Percentiles rank a stretch among this genome's conserved stretches.
These are phyloP conservation scores for Lithophane ornitopus DNA, from an alignment of 2,888 invertebrate species.

Conservation along the genomic window DNA sequence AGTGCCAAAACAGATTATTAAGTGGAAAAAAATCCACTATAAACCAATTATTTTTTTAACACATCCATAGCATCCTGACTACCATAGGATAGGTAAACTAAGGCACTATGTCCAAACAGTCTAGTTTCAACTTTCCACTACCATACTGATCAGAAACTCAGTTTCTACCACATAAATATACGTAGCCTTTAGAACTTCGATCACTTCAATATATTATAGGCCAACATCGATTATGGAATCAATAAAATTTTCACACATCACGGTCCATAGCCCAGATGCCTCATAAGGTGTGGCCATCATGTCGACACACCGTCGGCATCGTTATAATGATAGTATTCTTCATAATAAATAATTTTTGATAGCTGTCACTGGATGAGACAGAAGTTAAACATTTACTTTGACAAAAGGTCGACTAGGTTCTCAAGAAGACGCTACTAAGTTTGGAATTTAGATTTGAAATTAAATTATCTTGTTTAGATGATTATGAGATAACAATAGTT, in stretches of 20 bases:
- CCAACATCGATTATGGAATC: conserved; percentile 49
- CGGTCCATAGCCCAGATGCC: conserved; percentile 67
- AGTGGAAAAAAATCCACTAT: no score
- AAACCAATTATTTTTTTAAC: no score
- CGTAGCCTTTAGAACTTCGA: conserved; percentile 3
- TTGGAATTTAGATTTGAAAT: conserved; percentile 8
- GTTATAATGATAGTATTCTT: conserved; percentile 58
- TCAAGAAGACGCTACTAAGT: neutral
- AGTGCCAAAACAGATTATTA: no score
- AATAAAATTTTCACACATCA: conserved; percentile 62
- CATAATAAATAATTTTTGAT: conserved; percentile 56
- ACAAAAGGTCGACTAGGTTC: neutral
- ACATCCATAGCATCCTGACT: neutral
- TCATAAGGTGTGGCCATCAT: conserved; percentile 72
- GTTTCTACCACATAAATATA: neutral
- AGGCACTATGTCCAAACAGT: neutral
- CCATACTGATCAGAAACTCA: neutral
- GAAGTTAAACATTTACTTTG: neutral
- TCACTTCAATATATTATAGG: conserved; percentile 7
- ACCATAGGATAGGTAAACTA: neutral
- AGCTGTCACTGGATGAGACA: conserved; percentile 51
- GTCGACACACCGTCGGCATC: conserved; percentile 68
- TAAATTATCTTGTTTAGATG: neutral
- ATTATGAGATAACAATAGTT: neutral
- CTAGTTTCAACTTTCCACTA: conserved; percentile 8